Percentiles rank a stretch among this genome's conserved stretches.
Evolutionary conservation across 2,113 vertebrate genomes (phyloP).

Genomic region (Saccopteryx leptura): DNA sequence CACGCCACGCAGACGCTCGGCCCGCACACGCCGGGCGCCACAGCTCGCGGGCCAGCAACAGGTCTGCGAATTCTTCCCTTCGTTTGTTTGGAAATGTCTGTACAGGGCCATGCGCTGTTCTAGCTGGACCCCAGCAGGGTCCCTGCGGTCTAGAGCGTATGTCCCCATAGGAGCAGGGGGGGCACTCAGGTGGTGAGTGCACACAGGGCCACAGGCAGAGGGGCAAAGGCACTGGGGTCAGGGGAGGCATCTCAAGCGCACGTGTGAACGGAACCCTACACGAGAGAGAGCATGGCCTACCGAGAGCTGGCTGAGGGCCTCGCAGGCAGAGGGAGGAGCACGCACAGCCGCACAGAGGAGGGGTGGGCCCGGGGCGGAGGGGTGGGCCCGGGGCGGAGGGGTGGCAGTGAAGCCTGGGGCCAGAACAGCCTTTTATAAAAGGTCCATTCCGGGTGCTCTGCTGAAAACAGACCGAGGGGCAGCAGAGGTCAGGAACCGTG

Average conservation of each 20-base stretch:
- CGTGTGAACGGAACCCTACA: background rate
- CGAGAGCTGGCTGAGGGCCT: background rate
- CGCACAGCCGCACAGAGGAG: no score
- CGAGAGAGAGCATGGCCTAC: background rate
- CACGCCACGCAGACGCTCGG: fast-evolving
- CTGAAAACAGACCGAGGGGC: background rate
- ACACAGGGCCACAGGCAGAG: fast-evolving
- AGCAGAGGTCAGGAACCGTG: background rate
- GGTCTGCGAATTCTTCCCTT: background rate
- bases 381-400: fast-evolving
- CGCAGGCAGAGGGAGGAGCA: background rate
- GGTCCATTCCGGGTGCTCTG: background rate
- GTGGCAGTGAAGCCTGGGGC: fast-evolving
- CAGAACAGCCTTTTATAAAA: background rate
- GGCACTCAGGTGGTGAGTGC: fast-evolving
- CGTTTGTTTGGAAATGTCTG: background rate
- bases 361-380: fast-evolving
- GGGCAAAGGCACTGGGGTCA: background rate
- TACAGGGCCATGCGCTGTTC: background rate
- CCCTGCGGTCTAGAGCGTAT: background rate
- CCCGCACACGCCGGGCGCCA: no score
- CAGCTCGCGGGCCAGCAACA: background rate
- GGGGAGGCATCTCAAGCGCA: background rate
- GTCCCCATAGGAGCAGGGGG: fast-evolving
- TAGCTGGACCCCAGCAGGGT: background rate